Conservation (phyloP, 2,797 vertebrate species). For the Agapornis canus region DNA sequence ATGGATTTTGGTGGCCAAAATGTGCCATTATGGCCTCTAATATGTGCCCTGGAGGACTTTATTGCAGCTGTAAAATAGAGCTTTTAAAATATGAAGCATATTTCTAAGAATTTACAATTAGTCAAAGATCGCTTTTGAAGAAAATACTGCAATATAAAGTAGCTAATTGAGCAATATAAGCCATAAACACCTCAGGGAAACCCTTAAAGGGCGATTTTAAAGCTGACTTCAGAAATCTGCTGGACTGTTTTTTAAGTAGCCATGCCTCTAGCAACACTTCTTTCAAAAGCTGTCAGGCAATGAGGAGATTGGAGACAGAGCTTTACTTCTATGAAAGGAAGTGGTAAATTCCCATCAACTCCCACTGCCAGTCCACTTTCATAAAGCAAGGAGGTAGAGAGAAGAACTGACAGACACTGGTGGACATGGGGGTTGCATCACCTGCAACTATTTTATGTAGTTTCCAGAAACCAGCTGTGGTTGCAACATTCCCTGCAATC, state of each 20-base stretch:
- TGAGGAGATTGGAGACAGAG: neutral
- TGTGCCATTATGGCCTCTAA: neutral
- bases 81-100: conserved; percentile 2
- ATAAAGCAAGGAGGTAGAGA: neutral
- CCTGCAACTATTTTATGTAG: neutral
- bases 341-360: conserved; percentile 4
- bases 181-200: conserved; percentile 36
- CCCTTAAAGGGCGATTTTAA: conserved; percentile 36
- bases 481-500: neutral
- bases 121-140: conserved; percentile 35
- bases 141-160: conserved; percentile 19
- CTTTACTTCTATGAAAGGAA: conserved; percentile 14
- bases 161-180: conserved; percentile 45
- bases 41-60: neutral
- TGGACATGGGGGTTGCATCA: neutral
- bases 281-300: neutral
- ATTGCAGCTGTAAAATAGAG: neutral
- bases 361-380: fast-evolving
- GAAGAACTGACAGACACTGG: neutral
- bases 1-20: neutral
- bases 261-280: conserved; percentile 6
- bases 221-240: neutral
- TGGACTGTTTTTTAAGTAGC: neutral
- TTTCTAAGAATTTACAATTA: conserved; percentile 35
- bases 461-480: neutral